phyloP scores from a whole-genome alignment of 2,888 invertebrate species.

The Patella depressa region DNA sequence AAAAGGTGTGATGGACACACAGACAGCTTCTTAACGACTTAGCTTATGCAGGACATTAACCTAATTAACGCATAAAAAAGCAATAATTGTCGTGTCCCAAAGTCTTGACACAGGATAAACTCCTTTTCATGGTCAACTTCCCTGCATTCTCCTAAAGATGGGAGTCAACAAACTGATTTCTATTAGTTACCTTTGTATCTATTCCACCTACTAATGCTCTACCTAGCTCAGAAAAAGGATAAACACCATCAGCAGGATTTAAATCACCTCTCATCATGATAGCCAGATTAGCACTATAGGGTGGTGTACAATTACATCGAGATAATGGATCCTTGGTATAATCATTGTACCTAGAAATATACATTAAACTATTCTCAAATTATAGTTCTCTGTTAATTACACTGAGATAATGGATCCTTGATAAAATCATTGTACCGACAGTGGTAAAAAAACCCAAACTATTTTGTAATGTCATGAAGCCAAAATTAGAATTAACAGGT shows the following conservation, averaged over 20 bases:
- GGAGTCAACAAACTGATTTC: too few relatives aligned
- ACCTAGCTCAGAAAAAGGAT: slow-evolving; percentile 78
- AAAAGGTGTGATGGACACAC: too few relatives aligned
- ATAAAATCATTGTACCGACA: slow-evolving; percentile 1
- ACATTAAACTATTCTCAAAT: neutral
- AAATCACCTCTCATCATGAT: slow-evolving; percentile 80
- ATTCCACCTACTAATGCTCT: slow-evolving; percentile 80
- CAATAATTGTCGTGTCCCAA: too few relatives aligned
- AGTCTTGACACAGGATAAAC: too few relatives aligned
- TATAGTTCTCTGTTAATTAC: neutral
- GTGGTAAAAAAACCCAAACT: too few relatives aligned
- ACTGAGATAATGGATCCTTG: neutral
- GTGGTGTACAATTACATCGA: slow-evolving; percentile 78
- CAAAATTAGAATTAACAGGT: neutral
- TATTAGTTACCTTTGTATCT: slow-evolving; percentile 77
- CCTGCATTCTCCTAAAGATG: too few relatives aligned
- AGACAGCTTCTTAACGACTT: too few relatives aligned
- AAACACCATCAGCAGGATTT: slow-evolving; percentile 79
- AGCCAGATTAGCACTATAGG: slow-evolving; percentile 81
- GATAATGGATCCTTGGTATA: slow-evolving; percentile 78
- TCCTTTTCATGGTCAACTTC: too few relatives aligned
- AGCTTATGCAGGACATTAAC: too few relatives aligned
- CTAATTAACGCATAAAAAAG: too few relatives aligned
- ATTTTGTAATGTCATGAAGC: neutral
- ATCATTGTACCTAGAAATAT: slow-evolving; percentile 77